Conservation (phyloP, 2,113 vertebrate species). For the Syngnathus scovelli region DNA sequence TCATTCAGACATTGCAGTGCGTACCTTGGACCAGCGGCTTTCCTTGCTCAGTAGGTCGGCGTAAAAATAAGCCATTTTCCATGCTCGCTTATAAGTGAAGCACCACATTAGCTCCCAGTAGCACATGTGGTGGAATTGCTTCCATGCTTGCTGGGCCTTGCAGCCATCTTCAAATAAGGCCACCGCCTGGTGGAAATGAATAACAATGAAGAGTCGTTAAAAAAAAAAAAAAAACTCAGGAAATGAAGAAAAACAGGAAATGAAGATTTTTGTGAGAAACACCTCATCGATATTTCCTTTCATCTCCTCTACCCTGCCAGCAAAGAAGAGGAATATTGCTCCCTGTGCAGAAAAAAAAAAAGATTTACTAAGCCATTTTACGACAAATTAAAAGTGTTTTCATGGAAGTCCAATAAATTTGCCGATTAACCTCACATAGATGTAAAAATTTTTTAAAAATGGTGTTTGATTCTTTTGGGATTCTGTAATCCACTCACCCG, state of each 20-base stretch:
- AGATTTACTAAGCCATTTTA: not conserved
- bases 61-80: slow-evolving; percentile 81
- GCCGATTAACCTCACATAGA: not conserved
- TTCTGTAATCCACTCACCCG: slow-evolving; percentile 48
- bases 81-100: slow-evolving; percentile 73
- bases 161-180: slow-evolving; percentile 76
- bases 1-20: not conserved
- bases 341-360: slow-evolving; percentile 56
- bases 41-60: slow-evolving; percentile 79
- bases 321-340: slow-evolving; percentile 81
- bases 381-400: too few relatives aligned
- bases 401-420: slow-evolving; percentile 12
- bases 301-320: slow-evolving; percentile 77
- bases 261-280: slow-evolving; percentile 31
- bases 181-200: slow-evolving; percentile 63
- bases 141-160: slow-evolving; percentile 77
- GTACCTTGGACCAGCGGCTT: slow-evolving; percentile 79
- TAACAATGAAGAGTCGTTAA: not conserved
- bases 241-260: not conserved
- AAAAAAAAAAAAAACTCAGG: not conserved
- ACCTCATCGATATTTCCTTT: slow-evolving; percentile 81
- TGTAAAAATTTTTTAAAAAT: not conserved
- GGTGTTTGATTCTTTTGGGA: not conserved
- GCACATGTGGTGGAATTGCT: slow-evolving; percentile 84
- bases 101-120: slow-evolving; percentile 87